phyloP scores from a whole-genome alignment of 2,797 vertebrate genomes.

The Chelonia mydas region DNA sequence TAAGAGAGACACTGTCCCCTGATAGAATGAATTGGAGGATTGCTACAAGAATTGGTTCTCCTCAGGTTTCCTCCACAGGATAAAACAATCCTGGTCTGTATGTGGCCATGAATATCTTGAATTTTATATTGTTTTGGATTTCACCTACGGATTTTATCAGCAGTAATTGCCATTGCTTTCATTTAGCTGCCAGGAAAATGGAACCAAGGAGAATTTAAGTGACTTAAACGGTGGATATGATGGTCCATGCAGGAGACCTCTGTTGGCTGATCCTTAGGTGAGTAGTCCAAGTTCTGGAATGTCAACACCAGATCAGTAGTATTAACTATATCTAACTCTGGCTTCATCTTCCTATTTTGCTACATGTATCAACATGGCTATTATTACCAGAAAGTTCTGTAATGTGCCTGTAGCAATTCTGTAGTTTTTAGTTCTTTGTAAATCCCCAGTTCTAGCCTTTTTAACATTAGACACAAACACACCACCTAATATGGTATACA shows the following conservation, averaged over 20 bases:
- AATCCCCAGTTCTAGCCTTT: not conserved
- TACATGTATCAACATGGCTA: not conserved
- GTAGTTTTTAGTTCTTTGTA: not conserved
- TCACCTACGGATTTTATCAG: not conserved
- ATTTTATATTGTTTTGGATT: not conserved
- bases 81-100: not conserved
- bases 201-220: not conserved
- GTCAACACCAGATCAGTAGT: not conserved
- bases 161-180: rapidly evolving
- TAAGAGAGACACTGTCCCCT: not conserved
- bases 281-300: not conserved
- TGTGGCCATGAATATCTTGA: not conserved
- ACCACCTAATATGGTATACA: not conserved
- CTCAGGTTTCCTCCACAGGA: not conserved
- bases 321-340: not conserved
- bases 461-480: not conserved
- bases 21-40: not conserved
- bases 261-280: not conserved
- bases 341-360: not conserved
- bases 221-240: not conserved
- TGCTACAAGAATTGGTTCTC: not conserved
- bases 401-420: not conserved
- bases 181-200: not conserved
- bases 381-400: not conserved
- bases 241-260: no score